Percentiles rank a stretch among this genome's conserved stretches.
Conservation (phyloP, 1,140 invertebrate genomes). For the Aphelinus certus region DNA sequence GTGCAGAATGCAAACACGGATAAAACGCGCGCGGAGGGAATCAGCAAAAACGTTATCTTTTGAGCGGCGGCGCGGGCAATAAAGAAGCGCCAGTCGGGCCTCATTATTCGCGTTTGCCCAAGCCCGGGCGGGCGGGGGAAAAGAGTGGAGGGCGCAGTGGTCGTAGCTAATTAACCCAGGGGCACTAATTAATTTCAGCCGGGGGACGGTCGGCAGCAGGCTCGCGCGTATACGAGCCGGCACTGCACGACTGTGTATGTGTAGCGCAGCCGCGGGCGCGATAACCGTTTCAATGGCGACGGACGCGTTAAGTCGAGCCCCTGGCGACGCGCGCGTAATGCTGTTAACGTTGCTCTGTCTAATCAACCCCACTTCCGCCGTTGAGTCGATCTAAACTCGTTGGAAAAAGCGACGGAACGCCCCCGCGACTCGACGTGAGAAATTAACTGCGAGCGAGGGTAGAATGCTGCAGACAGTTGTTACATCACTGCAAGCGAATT, state of each 20-base stretch:
- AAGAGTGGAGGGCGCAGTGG: background rate
- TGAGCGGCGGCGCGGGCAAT: too few species aligned
- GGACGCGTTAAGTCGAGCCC: background rate
- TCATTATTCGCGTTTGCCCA: background rate
- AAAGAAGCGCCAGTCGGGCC: too few species aligned
- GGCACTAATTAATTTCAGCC: slow-evolving; percentile 48
- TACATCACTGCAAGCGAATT: too few species aligned
- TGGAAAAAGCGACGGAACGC: background rate
- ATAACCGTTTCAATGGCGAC: slow-evolving; percentile 42
- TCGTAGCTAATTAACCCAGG: slow-evolving; percentile 45
- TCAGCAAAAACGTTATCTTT: too few species aligned
- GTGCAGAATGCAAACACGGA: too few species aligned
- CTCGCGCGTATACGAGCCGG: background rate
- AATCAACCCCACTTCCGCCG: too few species aligned
- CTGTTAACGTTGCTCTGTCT: background rate
- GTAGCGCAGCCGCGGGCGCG: slow-evolving; percentile 6
- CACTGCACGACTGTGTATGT: background rate
- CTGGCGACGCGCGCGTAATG: background rate
- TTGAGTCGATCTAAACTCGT: background rate
- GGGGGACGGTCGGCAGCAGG: background rate
- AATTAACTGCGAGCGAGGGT: too few species aligned
- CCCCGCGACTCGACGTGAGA: too few species aligned
- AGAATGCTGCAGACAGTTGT: too few species aligned
- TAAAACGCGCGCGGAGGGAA: too few species aligned
- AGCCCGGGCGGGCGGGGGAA: background rate